Base-by-base conservation (phyloP, 1,140 invertebrate genomes). In the Lordiphosa clarofinis region DNA sequence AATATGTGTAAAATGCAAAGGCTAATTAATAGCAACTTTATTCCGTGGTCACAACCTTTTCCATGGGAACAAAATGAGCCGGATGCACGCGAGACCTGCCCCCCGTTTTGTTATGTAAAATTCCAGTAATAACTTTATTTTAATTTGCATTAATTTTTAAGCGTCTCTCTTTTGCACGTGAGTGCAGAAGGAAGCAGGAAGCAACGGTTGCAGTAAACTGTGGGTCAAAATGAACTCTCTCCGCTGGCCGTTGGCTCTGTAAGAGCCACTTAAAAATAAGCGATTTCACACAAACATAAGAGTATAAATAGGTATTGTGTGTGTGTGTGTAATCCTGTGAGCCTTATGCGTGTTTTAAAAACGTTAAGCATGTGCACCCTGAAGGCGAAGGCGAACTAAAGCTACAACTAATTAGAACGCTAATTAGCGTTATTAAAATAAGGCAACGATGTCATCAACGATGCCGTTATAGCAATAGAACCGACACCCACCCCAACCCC, bases 351-450 rank as follows among this genome's bases (percentile, higher is more conserved):
- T 82, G 69, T 70, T 73, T 66, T 52, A 62, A 75, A 73, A 62
- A 21, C 68, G 76, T 73, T 82, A 61, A 74, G 49, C 57, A 73
- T 56, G 56, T 33, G 52, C 73, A 42, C 44, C 56, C 49, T 57
- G 47, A 46, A 19, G 9, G 35, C 21, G 39, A 60, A 62, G 43
- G 53, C 57, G 35, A 70, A 73, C 73, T 63, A 73, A 70, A 56
- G 78, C 65, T 66, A 60, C 78, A 78, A 84, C 78, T 84, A 84
- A 84, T 84, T 84, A 78, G 78, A 73, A 39, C 69, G 67, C 69
- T 84, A 84, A 84, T 84, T 84, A 84, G 66, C 78, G 73, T 84
- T 84, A 84, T 84, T 84, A 84, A 84, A 84, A 78, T 78, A 84
- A 69, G 56, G 63, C 67, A 64, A 66, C 46, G 53, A 33, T 35